These are phyloP conservation scores for Salvelinus sp. DNA, from an alignment of 2,113 vertebrate genomes.

Conservation along the genomic window DNA sequence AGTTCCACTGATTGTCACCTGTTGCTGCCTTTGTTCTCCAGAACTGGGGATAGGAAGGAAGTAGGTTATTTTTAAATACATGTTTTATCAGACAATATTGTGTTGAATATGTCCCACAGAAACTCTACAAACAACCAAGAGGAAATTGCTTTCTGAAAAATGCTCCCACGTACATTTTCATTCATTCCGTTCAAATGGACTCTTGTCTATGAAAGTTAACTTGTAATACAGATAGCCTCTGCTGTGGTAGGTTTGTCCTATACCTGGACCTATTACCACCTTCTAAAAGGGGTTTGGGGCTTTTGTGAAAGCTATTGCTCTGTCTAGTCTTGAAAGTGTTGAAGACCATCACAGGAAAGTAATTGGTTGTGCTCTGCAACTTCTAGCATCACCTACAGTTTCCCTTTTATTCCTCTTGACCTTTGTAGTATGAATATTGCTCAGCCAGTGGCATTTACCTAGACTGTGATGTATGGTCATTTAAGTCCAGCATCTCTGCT, in stretches of 20 bases:
- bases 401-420: too few species aligned
- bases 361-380: slow-evolving; percentile 5
- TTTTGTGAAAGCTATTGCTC: slow-evolving; percentile 28
- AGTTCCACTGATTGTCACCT: background rate
- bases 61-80: background rate
- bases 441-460: background rate
- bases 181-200: background rate
- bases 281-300: background rate
- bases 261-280: background rate
- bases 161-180: slow-evolving; percentile 3
- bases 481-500: background rate
- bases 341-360: background rate
- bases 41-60: background rate
- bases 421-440: background rate
- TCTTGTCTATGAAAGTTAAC: slow-evolving; percentile 2
- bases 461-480: background rate
- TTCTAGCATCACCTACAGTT: background rate
- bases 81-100: background rate
- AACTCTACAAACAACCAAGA: background rate
- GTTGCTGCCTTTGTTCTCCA: background rate
- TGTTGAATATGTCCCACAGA: background rate
- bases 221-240: slow-evolving; percentile 23
- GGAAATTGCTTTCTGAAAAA: slow-evolving; percentile 13
- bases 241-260: slow-evolving; percentile 10
- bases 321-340: slow-evolving; percentile 4